Conservation (phyloP, 2,888 invertebrate species). For the Frankliniella intonsa region DNA sequence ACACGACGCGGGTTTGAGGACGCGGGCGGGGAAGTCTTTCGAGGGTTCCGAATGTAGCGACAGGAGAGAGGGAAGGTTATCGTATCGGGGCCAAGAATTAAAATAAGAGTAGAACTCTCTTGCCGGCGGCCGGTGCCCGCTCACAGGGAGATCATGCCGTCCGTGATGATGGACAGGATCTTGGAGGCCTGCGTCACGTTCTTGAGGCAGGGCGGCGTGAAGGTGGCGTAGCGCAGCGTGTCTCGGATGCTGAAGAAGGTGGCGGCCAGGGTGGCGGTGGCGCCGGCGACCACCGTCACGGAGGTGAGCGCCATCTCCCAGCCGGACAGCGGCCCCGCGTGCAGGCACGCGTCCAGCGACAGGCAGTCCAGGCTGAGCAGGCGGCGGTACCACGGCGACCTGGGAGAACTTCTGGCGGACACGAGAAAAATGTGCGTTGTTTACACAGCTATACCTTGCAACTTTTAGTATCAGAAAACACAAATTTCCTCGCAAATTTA, state of each 20-base stretch:
- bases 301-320: conserved; percentile 47
- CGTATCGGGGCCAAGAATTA: background rate
- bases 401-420: no score
- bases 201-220: conserved; percentile 67
- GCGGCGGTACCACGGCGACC: background rate
- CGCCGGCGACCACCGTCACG: conserved; percentile 57
- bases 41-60: no score
- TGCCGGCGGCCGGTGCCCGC: background rate
- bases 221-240: conserved; percentile 59
- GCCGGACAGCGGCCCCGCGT: conserved; percentile 38
- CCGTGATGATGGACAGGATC: background rate
- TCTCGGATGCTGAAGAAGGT: conserved; percentile 67
- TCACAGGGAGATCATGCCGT: conserved; percentile 12
- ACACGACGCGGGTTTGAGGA: no score
- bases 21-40: no score
- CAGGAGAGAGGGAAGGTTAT: no score
- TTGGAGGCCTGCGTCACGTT: conserved; percentile 51
- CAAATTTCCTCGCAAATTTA: no score
- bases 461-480: no score
- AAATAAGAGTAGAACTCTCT: background rate
- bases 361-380: background rate
- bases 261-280: conserved; percentile 60
- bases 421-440: no score
- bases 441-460: no score
- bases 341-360: conserved; percentile 28